Percentiles rank a stretch among this genome's conserved stretches.
Evolutionary conservation across 2,888 invertebrate genomes (phyloP).

Genomic region (Nomada goodeniana): DNA sequence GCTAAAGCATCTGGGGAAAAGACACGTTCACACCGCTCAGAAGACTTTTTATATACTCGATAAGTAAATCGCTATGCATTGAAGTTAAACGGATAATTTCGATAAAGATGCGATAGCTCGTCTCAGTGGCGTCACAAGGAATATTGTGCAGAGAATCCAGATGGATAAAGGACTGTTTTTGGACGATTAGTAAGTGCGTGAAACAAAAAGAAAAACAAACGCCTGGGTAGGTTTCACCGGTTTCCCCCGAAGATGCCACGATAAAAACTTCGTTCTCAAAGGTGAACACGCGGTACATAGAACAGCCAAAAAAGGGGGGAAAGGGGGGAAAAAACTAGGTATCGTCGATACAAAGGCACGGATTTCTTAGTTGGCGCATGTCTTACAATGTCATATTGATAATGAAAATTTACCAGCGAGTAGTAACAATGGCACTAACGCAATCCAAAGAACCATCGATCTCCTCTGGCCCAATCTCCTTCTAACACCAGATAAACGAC

Average conservation of each 20-base stretch:
- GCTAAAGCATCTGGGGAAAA: constrained; percentile 74
- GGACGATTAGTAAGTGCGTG: constrained; percentile 82
- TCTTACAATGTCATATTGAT: not conserved
- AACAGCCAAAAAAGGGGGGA: not conserved
- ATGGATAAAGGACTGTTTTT: constrained; percentile 80
- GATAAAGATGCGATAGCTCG: constrained; percentile 77
- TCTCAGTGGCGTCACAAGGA: constrained; percentile 78
- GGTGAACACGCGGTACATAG: constrained; percentile 23
- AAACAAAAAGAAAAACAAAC: constrained; percentile 82
- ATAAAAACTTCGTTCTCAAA: constrained; percentile 49
- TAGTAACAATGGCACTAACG: constrained; percentile 86
- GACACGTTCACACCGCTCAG: constrained; percentile 78
- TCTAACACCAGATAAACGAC: constrained; percentile 73
- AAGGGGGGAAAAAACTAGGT: not conserved
- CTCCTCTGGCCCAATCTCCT: constrained; percentile 70
- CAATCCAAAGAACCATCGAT: constrained; percentile 81
- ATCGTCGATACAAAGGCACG: constrained; percentile 5
- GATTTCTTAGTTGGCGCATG: not conserved
- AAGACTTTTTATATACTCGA: constrained; percentile 76
- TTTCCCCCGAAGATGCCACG: constrained; percentile 60
- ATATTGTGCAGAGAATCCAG: constrained; percentile 81
- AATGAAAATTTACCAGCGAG: constrained; percentile 85
- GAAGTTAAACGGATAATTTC: constrained; percentile 74
- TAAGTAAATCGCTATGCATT: constrained; percentile 75
- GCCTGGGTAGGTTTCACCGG: constrained; percentile 74